Conservation (phyloP, 2,797 vertebrate genomes). For the Neostethus bicornis region DNA sequence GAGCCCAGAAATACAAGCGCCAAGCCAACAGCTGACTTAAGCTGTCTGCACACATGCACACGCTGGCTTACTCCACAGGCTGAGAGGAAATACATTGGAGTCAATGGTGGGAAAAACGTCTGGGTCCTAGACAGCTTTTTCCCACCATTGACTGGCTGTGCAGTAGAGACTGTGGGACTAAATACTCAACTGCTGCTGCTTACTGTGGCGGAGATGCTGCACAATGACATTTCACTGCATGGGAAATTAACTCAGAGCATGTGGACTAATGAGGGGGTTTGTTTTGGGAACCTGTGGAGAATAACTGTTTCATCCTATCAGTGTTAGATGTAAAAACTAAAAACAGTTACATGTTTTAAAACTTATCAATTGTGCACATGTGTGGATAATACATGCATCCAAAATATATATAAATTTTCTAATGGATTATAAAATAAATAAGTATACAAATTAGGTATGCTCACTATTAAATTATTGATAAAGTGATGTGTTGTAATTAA, state of each 20-base stretch:
- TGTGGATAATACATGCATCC: not conserved
- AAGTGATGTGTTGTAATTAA: no score
- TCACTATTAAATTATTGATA: not conserved
- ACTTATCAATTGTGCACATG: not conserved
- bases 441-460: not conserved
- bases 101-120: slow-evolving; percentile 74
- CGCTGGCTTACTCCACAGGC: slow-evolving; percentile 38
- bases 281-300: not conserved
- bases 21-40: slow-evolving; percentile 60
- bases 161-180: slow-evolving; percentile 20
- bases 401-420: no score
- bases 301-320: no score
- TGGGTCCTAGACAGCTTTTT: slow-evolving; percentile 66
- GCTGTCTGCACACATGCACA: slow-evolving; percentile 47
- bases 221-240: slow-evolving; percentile 2
- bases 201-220: not conserved
- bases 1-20: slow-evolving; percentile 35
- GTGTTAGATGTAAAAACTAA: not conserved
- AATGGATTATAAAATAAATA: not conserved
- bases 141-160: slow-evolving; percentile 60
- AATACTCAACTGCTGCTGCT: slow-evolving; percentile 13
- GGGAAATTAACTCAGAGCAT: slow-evolving; percentile 5
- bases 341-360: not conserved
- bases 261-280: slow-evolving; percentile 6
- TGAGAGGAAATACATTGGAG: slow-evolving; percentile 56